Base-by-base conservation (phyloP, 2,797 vertebrate species). In the Sorex maritimensis region DNA sequence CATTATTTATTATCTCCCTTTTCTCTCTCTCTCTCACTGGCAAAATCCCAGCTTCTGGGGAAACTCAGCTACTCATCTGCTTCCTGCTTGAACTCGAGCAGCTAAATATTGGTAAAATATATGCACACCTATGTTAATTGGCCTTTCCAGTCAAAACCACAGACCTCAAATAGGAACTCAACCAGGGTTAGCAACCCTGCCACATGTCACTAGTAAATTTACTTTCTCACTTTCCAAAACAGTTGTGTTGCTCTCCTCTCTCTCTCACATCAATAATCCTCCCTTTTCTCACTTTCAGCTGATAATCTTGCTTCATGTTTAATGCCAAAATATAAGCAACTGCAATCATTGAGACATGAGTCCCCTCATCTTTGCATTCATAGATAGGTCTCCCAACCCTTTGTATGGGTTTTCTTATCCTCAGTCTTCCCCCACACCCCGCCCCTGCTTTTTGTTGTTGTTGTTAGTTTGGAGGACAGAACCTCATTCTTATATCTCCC, bases 141-240 rank as follows among this genome's bases (percentile, higher is more conserved):
- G 34, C 67, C 67, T 86, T 91, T 88, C 61, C 73, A 86, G 72
- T 96, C 55, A 91, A 63, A 94, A 90, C 90, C 49, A 26, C 63
- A 92, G 61, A 86, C 63, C 68, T 93, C 75, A 84, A 92, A 73
- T 65, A 91, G 84, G 73, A 81, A 72, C 55, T 69, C 58, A 69
- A 0, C 21, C 86, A 3, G 83, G 11, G 82, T 34, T n/a, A 82
- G 21, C 46, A 41, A 17, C 87, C 44, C n/a, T 71, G 49, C 78
- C 89, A 6, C 68, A 19, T 92, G 41, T 52, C 9, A 15, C 88
- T 82, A 75, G n/a, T 87, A 81, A 75, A 79, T 72, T 69, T 83
- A 34, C 26, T 88, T 68, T 85, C 28, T 94, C 21, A 34, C n/a
- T 81, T 88, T 93, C 89, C 55, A 90, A 38, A 91, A 86, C 82